Evolutionary conservation across 2,888 invertebrate genomes (phyloP).

Genomic region (Glomeris marginata): DNA sequence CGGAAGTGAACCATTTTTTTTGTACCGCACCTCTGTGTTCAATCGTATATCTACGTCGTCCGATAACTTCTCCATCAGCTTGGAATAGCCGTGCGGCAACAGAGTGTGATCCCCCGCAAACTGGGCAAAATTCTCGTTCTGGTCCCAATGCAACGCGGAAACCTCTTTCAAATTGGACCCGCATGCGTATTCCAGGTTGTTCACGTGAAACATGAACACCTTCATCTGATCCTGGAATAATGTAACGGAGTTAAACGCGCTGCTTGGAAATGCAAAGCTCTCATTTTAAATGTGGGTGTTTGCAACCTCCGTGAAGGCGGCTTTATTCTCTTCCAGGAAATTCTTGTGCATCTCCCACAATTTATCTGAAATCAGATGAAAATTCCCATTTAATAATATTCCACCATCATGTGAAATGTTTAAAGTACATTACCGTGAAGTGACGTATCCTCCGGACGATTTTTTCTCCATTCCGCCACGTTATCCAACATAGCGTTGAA

Average conservation of each 20-base stretch:
- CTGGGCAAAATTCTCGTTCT: slow-evolving; percentile 34
- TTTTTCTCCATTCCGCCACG: slow-evolving; percentile 27
- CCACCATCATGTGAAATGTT: not conserved
- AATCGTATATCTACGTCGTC: slow-evolving; percentile 28
- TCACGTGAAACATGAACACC: slow-evolving; percentile 32
- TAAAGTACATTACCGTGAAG: slow-evolving; percentile 22
- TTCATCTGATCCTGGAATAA: slow-evolving; percentile 30
- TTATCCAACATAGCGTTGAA: slow-evolving; percentile 31
- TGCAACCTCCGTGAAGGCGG: slow-evolving; percentile 25
- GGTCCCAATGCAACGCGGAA: slow-evolving; percentile 34
- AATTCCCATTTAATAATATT: not conserved
- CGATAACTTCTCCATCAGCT: slow-evolving; percentile 26
- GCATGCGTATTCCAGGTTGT: slow-evolving; percentile 35
- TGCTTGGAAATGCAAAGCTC: not conserved
- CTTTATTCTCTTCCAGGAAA: slow-evolving; percentile 26
- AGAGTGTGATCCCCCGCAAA: slow-evolving; percentile 33
- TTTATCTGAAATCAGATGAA: slow-evolving; percentile 13
- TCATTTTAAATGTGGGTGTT: not conserved
- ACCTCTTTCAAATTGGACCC: slow-evolving; percentile 28
- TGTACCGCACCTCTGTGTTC: slow-evolving; percentile 25
- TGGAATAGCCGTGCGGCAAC: slow-evolving; percentile 28
- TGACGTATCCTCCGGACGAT: slow-evolving; percentile 21
- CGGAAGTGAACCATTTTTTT: too few species aligned
- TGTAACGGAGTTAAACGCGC: not conserved
- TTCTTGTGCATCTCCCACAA: slow-evolving; percentile 28